Base-by-base conservation (phyloP, 2,888 invertebrate species). In the Macrosoma leucophasiata region DNA sequence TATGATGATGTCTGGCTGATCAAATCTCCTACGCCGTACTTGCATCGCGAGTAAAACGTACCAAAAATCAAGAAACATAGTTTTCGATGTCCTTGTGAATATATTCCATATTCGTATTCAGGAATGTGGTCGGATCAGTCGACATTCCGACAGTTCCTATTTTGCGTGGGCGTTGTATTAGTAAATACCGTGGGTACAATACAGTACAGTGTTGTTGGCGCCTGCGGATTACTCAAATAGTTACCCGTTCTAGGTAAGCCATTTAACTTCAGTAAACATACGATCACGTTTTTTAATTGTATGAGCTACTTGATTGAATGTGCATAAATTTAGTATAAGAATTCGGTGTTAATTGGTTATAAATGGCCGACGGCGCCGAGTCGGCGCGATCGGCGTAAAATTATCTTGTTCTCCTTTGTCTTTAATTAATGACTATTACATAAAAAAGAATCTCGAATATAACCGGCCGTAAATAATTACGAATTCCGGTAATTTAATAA, bases 101-200 rank as follows among this genome's bases (percentile, higher is more conserved):
- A 65, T 71, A 66, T 63, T 62, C 58, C 50, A 61, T 61, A 67
- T 74, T 71, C 60, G 53, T 73, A 75, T 72, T 69, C 69, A 73
- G 63, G 81, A 82, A 82, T 82, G 79, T 52, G 57, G 74, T 70
- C 60, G 59, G 71, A 72, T 77, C 69, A 68, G 70, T 65, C 73
- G 46, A 65, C 79, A 81, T 79, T 78, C 79, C 75, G 43, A 50
- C 42, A 51, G 50, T 55, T 59, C 58, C 55, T 55, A 47, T 43
- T 58, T 60, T 49, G 61, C 60, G 71, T 68, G 58, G 71, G 67
- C 58, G 63, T 58, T 68, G 58, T 74, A 71, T 78, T 78, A 69
- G 73, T 76, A 77, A 79, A 78, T 77, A 76, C 64, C 54, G 56
- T 36, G 50, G 49, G 52, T 57, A 63, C 59, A 48, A 51, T 58